A percentile compares a stretch with the other conserved stretches of the same genome.
These are phyloP conservation scores for Eucriotettix oculatus DNA, from an alignment of 2,888 invertebrate genomes.

Conservation along the genomic window DNA sequence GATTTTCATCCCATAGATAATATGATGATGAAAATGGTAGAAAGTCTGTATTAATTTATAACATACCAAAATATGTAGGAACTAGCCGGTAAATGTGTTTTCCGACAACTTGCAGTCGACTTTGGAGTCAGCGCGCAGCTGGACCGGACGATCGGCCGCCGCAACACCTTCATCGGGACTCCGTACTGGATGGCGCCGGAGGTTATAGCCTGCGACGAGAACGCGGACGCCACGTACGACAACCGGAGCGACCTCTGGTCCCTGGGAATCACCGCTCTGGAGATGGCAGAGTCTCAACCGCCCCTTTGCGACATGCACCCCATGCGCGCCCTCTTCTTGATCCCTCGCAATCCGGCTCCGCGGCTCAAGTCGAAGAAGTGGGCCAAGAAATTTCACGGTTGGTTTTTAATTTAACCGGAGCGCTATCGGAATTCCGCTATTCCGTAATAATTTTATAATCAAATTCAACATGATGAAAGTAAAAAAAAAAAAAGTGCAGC, in stretches of 20 bases:
- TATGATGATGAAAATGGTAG: too few relatives aligned
- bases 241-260: constrained; percentile 89
- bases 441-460: too few relatives aligned
- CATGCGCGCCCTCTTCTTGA: constrained; percentile 96
- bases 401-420: constrained; percentile 4
- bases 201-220: constrained; percentile 99
- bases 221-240: constrained; percentile 98
- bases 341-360: constrained; percentile 95
- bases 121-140: constrained; percentile 99
- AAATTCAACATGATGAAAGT: too few relatives aligned
- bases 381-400: constrained; percentile 87
- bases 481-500: not conserved
- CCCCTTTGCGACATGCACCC: constrained; percentile 99
- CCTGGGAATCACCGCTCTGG: constrained; percentile 91
- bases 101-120: constrained; percentile 58
- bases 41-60: too few relatives aligned
- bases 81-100: too few relatives aligned
- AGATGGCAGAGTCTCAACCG: constrained; percentile 99
- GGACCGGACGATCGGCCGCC: constrained; percentile 94
- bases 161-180: constrained; percentile 98
- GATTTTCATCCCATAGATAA: too few relatives aligned
- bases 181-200: constrained; percentile 99
- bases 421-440: too few relatives aligned
- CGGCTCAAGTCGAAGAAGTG: constrained; percentile 95
- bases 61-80: too few relatives aligned